Evolutionary conservation across 2,888 invertebrate genomes (phyloP).

Genomic region (Cephus pygmeus): DNA sequence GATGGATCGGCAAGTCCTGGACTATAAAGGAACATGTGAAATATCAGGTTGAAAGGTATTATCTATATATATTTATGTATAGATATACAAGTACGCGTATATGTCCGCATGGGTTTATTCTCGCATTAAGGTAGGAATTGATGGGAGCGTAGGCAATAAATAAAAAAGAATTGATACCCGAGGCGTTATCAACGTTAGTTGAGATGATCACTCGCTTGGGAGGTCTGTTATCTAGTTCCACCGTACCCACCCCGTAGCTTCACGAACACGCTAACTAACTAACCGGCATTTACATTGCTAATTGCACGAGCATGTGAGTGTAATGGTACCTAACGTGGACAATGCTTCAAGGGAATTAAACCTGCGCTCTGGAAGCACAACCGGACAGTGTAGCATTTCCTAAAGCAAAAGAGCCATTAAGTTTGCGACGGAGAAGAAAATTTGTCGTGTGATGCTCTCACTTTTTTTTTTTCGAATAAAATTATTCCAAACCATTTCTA

Average conservation of each 20-base stretch:
- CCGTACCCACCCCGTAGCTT: conserved; percentile 40
- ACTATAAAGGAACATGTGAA: background rate
- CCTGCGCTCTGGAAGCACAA: conserved; percentile 21
- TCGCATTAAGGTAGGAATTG: background rate
- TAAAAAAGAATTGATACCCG: conserved; percentile 51
- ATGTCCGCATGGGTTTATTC: background rate
- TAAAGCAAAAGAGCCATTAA: conserved; percentile 21
- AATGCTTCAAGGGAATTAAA: conserved; percentile 60
- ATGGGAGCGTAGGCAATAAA: conserved; percentile 21
- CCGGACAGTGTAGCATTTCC: conserved; percentile 15
- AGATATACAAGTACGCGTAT: background rate
- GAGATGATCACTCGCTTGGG: conserved; percentile 62
- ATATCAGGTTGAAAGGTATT: background rate
- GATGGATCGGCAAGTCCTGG: background rate
- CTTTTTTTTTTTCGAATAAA: background rate
- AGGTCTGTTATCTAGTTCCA: conserved; percentile 61
- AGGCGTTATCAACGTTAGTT: conserved; percentile 51
- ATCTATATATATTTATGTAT: background rate
- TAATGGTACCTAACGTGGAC: conserved; percentile 60
- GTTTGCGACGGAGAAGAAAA: conserved; percentile 11
- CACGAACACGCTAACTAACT: conserved; percentile 64
- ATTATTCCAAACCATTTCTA: background rate
- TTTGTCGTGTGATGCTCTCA: background rate
- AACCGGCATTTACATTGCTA: conserved; percentile 66
- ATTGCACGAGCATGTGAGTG: conserved; percentile 60